These are phyloP conservation scores for Galeruca laticollis DNA, from an alignment of 2,888 invertebrate species.

Conservation along the genomic window DNA sequence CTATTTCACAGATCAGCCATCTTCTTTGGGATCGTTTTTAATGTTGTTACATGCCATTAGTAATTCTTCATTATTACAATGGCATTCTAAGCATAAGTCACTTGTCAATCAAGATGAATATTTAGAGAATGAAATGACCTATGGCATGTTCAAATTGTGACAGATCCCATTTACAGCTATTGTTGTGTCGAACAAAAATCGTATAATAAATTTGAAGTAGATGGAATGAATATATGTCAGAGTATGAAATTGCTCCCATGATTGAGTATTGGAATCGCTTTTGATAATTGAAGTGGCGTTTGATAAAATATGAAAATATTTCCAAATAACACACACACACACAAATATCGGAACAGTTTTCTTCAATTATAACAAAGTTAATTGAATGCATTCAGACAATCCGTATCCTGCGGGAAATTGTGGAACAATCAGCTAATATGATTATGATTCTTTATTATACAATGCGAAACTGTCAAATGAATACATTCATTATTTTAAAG, in stretches of 20 bases:
- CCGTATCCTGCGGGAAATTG: no score
- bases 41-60: constrained; percentile 21
- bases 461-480: no score
- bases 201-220: neutral
- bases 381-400: no score
- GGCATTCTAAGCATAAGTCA: constrained; percentile 19
- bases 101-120: constrained; percentile 18
- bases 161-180: constrained; percentile 2
- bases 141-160: constrained; percentile 9
- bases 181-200: neutral
- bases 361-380: no score
- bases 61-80: constrained; percentile 23
- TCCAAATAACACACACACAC: no score
- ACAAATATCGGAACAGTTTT: no score
- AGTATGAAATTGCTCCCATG: neutral
- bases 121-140: constrained; percentile 5
- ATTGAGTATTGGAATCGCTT: no score
- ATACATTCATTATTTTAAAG: no score
- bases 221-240: neutral
- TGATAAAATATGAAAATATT: no score
- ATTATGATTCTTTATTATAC: no score
- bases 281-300: no score
- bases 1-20: constrained; percentile 25
- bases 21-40: constrained; percentile 17
- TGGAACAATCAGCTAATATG: no score